phyloP scores from a whole-genome alignment of 2,888 invertebrate species.

The Tanypteryx hageni region DNA sequence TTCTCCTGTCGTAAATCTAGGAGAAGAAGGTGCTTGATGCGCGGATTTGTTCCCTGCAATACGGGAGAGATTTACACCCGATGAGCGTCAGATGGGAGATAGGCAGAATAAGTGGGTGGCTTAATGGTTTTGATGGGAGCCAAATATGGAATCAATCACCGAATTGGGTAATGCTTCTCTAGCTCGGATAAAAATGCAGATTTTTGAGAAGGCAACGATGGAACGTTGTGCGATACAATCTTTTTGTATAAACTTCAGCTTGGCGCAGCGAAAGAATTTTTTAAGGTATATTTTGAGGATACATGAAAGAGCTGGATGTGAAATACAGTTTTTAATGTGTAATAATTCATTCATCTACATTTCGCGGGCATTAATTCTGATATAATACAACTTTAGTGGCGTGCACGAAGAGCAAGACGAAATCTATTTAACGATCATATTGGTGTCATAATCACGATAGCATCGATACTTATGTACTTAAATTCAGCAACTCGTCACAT shows the following conservation, averaged over 20 bases:
- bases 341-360: no score
- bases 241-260: not conserved
- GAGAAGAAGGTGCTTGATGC: not conserved
- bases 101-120: not conserved
- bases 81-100: constrained; percentile 9
- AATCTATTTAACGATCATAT: no score
- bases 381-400: no score
- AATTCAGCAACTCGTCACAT: no score
- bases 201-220: not conserved
- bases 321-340: no score
- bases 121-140: constrained; percentile 10
- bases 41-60: not conserved
- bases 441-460: no score
- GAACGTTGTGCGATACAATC: not conserved
- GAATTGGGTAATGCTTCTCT: not conserved
- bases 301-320: no score
- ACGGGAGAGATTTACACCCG: not conserved
- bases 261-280: not conserved
- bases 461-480: no score
- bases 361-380: no score
- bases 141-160: constrained; percentile 25
- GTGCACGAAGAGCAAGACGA: no score
- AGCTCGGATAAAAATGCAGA: not conserved
- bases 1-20: not conserved
- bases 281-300: not conserved